phyloP scores from a whole-genome alignment of 2,888 invertebrate genomes.

The Tanypteryx hageni region DNA sequence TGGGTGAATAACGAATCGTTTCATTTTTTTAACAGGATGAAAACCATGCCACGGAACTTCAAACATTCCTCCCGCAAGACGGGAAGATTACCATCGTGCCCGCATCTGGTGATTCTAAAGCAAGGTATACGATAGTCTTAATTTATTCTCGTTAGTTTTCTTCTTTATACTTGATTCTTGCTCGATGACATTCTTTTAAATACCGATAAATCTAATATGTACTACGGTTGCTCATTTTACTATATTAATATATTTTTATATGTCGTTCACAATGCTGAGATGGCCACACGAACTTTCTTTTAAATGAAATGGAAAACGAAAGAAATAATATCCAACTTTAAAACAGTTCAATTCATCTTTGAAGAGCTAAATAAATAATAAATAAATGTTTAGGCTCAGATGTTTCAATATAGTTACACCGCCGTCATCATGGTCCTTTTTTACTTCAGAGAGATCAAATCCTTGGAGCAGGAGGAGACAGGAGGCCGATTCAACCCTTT shows the following conservation, averaged over 20 bases:
- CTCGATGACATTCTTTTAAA: too few relatives aligned
- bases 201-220: too few relatives aligned
- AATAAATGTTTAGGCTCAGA: background rate
- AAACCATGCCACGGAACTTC: slow-evolving; percentile 82
- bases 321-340: too few relatives aligned
- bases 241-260: background rate
- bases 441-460: slow-evolving; percentile 30
- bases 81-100: slow-evolving; percentile 51
- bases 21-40: slow-evolving; percentile 26
- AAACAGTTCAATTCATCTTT: too few relatives aligned
- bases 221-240: too few relatives aligned
- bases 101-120: slow-evolving; percentile 12
- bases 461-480: background rate
- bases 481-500: slow-evolving; percentile 44
- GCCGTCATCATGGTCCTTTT: background rate
- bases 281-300: too few relatives aligned
- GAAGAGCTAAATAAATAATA: too few relatives aligned
- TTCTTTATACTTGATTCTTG: background rate
- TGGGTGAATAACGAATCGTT: background rate
- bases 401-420: background rate
- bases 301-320: too few relatives aligned
- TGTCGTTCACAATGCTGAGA: too few relatives aligned
- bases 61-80: slow-evolving; percentile 84
- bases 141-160: background rate
- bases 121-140: background rate